Base-by-base conservation (phyloP, 2,797 vertebrate species). In the Microtus californicus region DNA sequence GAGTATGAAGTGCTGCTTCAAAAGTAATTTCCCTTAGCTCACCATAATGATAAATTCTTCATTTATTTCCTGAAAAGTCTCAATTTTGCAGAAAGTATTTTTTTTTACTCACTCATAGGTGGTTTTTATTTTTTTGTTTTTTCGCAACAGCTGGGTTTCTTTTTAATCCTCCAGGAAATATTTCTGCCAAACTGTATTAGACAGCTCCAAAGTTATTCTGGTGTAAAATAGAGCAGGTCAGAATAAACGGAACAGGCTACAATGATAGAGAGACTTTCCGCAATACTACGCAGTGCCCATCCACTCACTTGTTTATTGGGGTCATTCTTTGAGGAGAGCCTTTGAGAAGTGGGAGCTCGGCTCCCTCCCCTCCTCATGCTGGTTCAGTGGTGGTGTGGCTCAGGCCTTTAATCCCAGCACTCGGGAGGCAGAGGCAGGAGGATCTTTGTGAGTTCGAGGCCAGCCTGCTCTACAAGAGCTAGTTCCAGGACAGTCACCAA, bases 21-120 rank as follows among this genome's bases (percentile, higher is more conserved):
- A 93, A 97, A 96, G 96, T 97, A 65, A 94, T 97, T 97, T 97
- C 97, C 92, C 90, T 98, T 88, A 96, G 83, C 6, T 45, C 0
- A 89, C 45, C 13, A 8, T 34, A 81, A 93, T 97, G 89, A 29
- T 90, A 81, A 90, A 5, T 37, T 91, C 8, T 0, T 0, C 9
- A 11, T 80, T 71, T 80, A 69, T 71, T 61, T 45, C 87, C 21
- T 85, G 73, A 98, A 97, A 97, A 98, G 77, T 96, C 97, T 96
- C 63, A 90, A 40, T 0, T 0, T 63, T 93, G 69, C 83, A 93
- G 96, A 98, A 91, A n/a, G n/a, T n/a, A n/a, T n/a, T n/a, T n/a
- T n/a, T n/a, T n/a, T n/a, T n/a, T n/a, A n/a, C n/a, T n/a, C n/a
- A n/a, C n/a, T n/a, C n/a, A n/a, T n/a, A n/a, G n/a, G n/a, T n/a